Conservation (phyloP, 2,888 invertebrate genomes). For the Oscheius sp. region DNA sequence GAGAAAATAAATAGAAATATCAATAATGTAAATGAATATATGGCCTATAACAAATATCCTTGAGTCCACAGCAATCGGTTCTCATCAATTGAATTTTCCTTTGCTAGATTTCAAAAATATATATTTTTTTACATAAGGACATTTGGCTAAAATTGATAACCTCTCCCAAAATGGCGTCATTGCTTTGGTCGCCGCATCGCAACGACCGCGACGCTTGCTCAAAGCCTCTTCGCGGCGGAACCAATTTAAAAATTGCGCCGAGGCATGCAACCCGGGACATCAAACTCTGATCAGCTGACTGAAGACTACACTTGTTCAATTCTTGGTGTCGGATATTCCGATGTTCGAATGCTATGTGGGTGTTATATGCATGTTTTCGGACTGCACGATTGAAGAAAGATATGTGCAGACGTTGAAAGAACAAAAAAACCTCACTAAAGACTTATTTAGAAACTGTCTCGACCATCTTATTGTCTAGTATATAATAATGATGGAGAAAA, state of each 20-base stretch:
- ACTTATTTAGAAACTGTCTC: too few relatives aligned
- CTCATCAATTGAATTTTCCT: too few relatives aligned
- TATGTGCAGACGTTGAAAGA: background rate
- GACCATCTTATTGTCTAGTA: too few relatives aligned
- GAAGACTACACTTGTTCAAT: background rate
- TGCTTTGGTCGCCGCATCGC: background rate
- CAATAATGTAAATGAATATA: background rate
- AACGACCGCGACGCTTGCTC: background rate
- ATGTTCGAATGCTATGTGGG: conserved; percentile 27
- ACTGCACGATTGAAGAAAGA: too few relatives aligned
- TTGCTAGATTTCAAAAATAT: background rate
- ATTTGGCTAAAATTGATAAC: background rate
- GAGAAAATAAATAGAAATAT: background rate
- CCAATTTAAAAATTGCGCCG: background rate
- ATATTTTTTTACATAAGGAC: background rate
- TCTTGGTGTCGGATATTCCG: background rate
- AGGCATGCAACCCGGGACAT: background rate
- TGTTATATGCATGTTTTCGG: conserved; percentile 3
- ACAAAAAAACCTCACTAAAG: background rate
- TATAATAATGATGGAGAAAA: too few relatives aligned
- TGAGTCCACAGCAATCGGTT: too few relatives aligned
- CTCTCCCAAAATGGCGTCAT: conserved; percentile 24
- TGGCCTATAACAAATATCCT: background rate
- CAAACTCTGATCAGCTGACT: background rate
- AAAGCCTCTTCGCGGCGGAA: background rate